A percentile compares a stretch with the other conserved stretches of the same genome.
Evolutionary conservation across 2,797 vertebrate species (phyloP).

Genomic region (Alcedo atthis): DNA sequence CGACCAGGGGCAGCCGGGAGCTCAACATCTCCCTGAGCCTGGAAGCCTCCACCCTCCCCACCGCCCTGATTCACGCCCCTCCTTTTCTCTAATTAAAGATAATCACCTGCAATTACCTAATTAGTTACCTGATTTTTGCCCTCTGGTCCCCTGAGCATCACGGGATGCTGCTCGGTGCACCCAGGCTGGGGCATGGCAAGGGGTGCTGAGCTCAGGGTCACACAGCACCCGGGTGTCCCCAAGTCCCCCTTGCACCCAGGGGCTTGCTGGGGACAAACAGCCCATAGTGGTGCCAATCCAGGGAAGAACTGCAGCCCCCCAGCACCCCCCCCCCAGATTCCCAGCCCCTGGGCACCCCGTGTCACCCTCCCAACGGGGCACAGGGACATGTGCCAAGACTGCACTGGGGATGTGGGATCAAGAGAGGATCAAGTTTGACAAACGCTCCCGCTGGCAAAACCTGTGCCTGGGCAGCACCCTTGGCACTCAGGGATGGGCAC

Average conservation of each 20-base stretch:
- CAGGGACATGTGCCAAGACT: neutral
- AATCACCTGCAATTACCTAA: neutral
- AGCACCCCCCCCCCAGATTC: neutral
- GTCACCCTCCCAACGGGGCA: fast-evolving
- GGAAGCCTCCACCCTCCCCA: neutral
- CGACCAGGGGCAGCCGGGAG: neutral
- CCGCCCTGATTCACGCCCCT: neutral
- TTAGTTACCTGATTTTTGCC: neutral
- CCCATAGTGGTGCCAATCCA: fast-evolving
- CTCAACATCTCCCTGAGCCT: neutral
- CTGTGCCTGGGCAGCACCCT: neutral
- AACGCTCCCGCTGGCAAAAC: neutral
- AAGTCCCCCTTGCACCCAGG: fast-evolving
- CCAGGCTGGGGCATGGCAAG: fast-evolving
- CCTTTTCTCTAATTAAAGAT: neutral
- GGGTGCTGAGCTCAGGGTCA: neutral
- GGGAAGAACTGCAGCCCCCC: neutral
- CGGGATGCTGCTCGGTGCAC: neutral
- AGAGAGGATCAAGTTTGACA: too few relatives aligned
- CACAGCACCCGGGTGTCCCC: neutral
- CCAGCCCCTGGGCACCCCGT: neutral
- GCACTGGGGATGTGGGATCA: neutral
- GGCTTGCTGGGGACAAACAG: neutral
- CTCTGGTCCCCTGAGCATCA: fast-evolving
- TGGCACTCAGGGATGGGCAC: neutral